Percentiles rank a stretch among this genome's conserved stretches.
These are phyloP conservation scores for Synanthedon tipuliformis DNA, from an alignment of 2,888 invertebrate species.

Conservation along the genomic window DNA sequence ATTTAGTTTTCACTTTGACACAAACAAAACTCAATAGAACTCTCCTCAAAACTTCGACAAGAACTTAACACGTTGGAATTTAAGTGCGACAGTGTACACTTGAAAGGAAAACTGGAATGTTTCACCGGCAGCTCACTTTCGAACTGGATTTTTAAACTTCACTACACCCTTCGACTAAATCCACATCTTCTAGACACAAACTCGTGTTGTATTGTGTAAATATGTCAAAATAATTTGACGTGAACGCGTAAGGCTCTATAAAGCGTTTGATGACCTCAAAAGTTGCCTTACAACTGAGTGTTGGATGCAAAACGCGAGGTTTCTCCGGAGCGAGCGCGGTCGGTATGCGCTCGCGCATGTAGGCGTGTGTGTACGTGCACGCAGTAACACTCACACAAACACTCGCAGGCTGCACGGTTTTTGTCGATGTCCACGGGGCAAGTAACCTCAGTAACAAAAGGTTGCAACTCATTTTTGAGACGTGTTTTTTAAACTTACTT, in stretches of 20 bases:
- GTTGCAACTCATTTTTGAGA: conserved; percentile 30
- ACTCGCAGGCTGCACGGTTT: conserved; percentile 57
- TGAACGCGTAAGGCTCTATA: conserved; percentile 33
- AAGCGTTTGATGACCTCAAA: conserved; percentile 65
- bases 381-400: conserved; percentile 23
- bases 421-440: conserved; percentile 70
- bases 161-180: no score
- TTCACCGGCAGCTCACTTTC: no score
- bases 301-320: conserved; percentile 59
- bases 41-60: conserved; percentile 15
- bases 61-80: conserved; percentile 10
- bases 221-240: conserved; percentile 27
- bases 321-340: conserved; percentile 41
- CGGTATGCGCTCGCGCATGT: conserved; percentile 48
- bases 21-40: conserved; percentile 17
- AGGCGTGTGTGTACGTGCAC: conserved; percentile 24
- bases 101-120: not conserved
- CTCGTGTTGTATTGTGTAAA: conserved; percentile 1
- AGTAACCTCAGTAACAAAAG: conserved; percentile 40
- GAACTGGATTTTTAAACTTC: no score
- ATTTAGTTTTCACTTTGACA: conserved; percentile 25
- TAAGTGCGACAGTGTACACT: not conserved
- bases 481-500: not conserved
- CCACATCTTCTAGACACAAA: no score
- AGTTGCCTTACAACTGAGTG: conserved; percentile 56